Conservation (phyloP, 2,113 vertebrate species). For the Actenoides lindsayi region DNA sequence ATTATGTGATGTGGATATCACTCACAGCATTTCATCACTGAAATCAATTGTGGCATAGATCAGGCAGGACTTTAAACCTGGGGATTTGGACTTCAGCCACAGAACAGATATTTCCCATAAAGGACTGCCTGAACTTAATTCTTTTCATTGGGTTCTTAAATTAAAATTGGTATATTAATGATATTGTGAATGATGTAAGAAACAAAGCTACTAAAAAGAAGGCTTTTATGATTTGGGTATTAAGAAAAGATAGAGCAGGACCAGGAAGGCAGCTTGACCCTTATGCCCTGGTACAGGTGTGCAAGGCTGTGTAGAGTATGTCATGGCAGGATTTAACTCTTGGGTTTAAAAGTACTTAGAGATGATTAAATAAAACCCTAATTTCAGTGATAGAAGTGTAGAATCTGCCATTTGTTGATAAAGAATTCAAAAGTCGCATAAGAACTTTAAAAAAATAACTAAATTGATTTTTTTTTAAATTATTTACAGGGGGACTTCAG, state of each 20-base stretch:
- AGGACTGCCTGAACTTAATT: not conserved
- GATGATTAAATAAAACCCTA: not conserved
- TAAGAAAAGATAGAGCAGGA: not conserved
- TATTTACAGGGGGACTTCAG: not conserved
- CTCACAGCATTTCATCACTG: not conserved
- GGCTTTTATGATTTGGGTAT: not conserved
- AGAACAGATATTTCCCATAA: not conserved
- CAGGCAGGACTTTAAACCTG: not conserved
- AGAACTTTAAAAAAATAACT: not conserved
- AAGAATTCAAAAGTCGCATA: not conserved
- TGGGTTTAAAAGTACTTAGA: not conserved
- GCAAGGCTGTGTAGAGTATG: not conserved
- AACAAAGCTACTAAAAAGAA: not conserved
- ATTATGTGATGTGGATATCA: not conserved
- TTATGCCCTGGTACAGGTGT: rapidly evolving
- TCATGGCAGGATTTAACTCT: not conserved
- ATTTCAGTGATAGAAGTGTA: not conserved
- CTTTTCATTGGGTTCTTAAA: not conserved
- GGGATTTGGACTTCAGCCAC: not conserved
- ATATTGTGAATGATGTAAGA: not conserved
- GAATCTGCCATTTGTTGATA: not conserved
- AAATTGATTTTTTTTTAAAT: not conserved
- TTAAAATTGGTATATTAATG: not conserved
- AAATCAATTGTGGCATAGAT: not conserved
- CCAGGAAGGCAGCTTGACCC: not conserved